phyloP scores from a whole-genome alignment of 1,140 invertebrate species.

The Drosophila malerkotliana region DNA sequence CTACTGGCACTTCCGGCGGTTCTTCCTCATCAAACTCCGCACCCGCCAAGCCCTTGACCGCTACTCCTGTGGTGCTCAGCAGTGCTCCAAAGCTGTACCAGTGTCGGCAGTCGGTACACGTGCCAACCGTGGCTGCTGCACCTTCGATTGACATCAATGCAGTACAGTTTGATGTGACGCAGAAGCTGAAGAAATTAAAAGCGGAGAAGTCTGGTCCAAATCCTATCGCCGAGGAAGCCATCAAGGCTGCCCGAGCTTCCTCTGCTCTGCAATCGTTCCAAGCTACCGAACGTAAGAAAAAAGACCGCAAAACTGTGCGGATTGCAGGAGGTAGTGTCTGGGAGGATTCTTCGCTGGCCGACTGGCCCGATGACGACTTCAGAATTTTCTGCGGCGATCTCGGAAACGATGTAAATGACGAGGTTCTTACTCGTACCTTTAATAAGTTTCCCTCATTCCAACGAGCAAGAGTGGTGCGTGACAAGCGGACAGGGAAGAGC shows the following conservation, averaged over 20 bases:
- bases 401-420: conserved; percentile 99
- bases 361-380: conserved; percentile 99
- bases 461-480: conserved; percentile 97
- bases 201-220: conserved; percentile 87
- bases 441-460: conserved; percentile 97
- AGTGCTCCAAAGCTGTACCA: conserved; percentile 88
- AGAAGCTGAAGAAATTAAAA: conserved; percentile 88
- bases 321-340: conserved; percentile 96
- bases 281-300: conserved; percentile 86
- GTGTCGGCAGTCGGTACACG: conserved; percentile 80
- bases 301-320: conserved; percentile 89
- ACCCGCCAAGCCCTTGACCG: conserved; percentile 66
- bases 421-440: conserved; percentile 95
- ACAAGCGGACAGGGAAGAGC: conserved; percentile 98
- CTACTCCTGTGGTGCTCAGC: conserved; percentile 86
- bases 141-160: conserved; percentile 86
- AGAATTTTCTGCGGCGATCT: conserved; percentile 99
- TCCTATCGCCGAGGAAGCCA: conserved; percentile 87
- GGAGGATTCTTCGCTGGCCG: conserved; percentile 95
- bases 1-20: conserved; percentile 79
- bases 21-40: conserved; percentile 32
- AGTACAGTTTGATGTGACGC: conserved; percentile 87
- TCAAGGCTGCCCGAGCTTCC: conserved; percentile 87
- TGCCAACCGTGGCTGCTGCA: conserved; percentile 83
- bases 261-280: conserved; percentile 85